Evolutionary conservation across 2,113 vertebrate genomes (phyloP).

Genomic region (Kryptolebias marmoratus): DNA sequence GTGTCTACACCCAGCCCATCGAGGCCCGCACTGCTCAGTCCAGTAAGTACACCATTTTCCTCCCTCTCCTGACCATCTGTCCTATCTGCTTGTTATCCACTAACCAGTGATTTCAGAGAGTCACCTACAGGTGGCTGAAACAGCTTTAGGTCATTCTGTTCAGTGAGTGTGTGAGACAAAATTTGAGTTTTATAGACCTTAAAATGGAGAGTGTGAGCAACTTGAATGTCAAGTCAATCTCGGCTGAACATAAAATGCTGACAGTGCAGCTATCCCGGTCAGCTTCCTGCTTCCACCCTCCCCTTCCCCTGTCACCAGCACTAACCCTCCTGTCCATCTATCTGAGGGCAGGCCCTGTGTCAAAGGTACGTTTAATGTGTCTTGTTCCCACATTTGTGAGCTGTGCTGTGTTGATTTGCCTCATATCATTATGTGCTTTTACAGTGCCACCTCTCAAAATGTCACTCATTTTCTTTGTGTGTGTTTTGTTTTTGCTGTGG

Average conservation of each 20-base stretch:
- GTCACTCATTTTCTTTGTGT: conserved; percentile 56
- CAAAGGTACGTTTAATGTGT: conserved; percentile 77
- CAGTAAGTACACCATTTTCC: conserved; percentile 85
- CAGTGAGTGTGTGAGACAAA: conserved; percentile 15
- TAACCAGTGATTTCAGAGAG: conserved; percentile 42
- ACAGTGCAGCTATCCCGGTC: conserved; percentile 45
- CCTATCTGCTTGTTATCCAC: conserved; percentile 44
- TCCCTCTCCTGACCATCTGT: conserved; percentile 27
- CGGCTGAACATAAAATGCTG: conserved; percentile 50
- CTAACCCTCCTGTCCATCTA: conserved; percentile 70
- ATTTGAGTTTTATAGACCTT: conserved; percentile 35
- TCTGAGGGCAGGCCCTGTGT: conserved; percentile 62
- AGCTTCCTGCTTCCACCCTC: conserved; percentile 30
- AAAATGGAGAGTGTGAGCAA: conserved; percentile 39
- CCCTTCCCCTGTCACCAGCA: conserved; percentile 56
- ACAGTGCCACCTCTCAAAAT: conserved; percentile 59
- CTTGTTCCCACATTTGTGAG: conserved; percentile 53
- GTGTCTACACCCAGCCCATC: conserved; percentile 89
- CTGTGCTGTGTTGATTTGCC: conserved; percentile 51
- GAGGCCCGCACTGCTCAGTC: conserved; percentile 93
- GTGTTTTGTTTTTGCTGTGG: conserved; percentile 5
- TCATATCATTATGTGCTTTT: conserved; percentile 57
- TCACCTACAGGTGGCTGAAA: conserved; percentile 17
- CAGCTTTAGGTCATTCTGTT: conserved; percentile 41
- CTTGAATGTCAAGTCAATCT: conserved; percentile 62